Base-by-base conservation (phyloP, 2,888 invertebrate species). In the Limnephilus rhombicus region DNA sequence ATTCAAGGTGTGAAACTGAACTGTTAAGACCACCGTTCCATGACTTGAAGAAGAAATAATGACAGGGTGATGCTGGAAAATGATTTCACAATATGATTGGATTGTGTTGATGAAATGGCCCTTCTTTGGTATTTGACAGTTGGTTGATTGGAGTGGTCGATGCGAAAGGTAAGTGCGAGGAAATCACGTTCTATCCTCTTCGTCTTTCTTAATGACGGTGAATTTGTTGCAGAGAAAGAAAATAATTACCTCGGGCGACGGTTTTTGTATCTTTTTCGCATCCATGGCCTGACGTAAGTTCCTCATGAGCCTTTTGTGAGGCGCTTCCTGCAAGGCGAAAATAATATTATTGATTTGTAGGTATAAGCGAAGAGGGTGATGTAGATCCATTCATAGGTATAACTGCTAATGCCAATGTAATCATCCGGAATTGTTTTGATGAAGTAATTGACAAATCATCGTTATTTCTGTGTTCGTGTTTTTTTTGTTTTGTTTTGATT, bases 231-330 rank as follows among this genome's bases (percentile, higher is more conserved):
- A 96, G 53, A 96, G 95, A 94, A 96, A 96, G 94, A 96, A 96
- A 94, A 96, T 96, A 11, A 96, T 94, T 29, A 95, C 96, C 94
- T 96, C 96, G 2, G 95, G 94, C 24, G 95, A 95, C n/a, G 96
- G 95, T 11, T 92, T 91, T 93, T 96, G 95, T 83, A 96, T 95
- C 94, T 96, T 96, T 24, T 90, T 90, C 90, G 96, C 96, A 91
- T 95, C 95, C 94, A 96, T 96, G 80, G 96, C 95, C 90, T 95
- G 94, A 93, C 96, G 95, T 93, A 97, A 95, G 95, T 97, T 97
- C 93, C 97, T 96, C 92, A 97, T 96, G 94, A 97, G 96, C 94
- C 97, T 96, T 95, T 96, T 96, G 95, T 97, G 97, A 37, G 97
- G 97, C 94, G 97, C 96, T 95, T 97, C 97, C 94, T 95, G 94